phyloP scores from a whole-genome alignment of 2,113 vertebrate species.

The Hippocampus mohnikei region DNA sequence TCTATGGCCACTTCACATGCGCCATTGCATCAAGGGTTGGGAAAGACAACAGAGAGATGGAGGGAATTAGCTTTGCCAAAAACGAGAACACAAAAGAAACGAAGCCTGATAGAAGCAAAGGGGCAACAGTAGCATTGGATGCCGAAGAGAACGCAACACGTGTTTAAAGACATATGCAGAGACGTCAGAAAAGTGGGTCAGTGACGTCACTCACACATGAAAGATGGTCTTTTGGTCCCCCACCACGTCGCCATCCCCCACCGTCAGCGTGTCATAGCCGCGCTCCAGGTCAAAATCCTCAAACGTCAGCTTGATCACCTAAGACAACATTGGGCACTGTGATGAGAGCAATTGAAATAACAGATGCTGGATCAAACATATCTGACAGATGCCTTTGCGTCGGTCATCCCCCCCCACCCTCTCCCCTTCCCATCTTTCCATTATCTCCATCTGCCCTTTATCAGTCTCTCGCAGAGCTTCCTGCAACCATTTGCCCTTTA shows the following conservation, averaged over 20 bases:
- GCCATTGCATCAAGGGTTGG: slow-evolving; percentile 57
- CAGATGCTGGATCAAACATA: slow-evolving; percentile 30
- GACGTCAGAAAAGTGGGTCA: neutral
- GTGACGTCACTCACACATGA: slow-evolving; percentile 86
- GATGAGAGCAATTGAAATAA: slow-evolving; percentile 18
- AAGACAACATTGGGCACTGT: slow-evolving; percentile 35
- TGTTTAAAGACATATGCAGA: neutral
- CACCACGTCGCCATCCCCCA: slow-evolving; percentile 90
- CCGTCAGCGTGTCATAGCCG: slow-evolving; percentile 95
- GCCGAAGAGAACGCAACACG: neutral
- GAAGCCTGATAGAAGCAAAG: neutral
- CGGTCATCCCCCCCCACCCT: slow-evolving; percentile 17
- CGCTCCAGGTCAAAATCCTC: slow-evolving; percentile 97
- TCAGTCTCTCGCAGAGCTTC: slow-evolving; percentile 9
- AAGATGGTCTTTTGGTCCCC: slow-evolving; percentile 96
- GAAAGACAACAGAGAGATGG: slow-evolving; percentile 46
- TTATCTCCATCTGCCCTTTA: slow-evolving; percentile 8
- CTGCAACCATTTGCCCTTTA: neutral
- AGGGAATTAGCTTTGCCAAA: slow-evolving; percentile 4
- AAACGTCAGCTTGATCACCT: slow-evolving; percentile 98
- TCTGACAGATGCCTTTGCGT: slow-evolving; percentile 30
- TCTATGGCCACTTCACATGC: slow-evolving; percentile 57
- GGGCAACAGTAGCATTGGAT: neutral
- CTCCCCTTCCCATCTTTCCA: slow-evolving; percentile 11
- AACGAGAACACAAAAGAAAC: neutral